Percentiles rank a stretch among this genome's conserved stretches.
These are phyloP conservation scores for Mnemiopsis leidyi DNA, from an alignment of 37 sponge, comb jelly and placozoan genomes.

Conservation along the genomic window DNA sequence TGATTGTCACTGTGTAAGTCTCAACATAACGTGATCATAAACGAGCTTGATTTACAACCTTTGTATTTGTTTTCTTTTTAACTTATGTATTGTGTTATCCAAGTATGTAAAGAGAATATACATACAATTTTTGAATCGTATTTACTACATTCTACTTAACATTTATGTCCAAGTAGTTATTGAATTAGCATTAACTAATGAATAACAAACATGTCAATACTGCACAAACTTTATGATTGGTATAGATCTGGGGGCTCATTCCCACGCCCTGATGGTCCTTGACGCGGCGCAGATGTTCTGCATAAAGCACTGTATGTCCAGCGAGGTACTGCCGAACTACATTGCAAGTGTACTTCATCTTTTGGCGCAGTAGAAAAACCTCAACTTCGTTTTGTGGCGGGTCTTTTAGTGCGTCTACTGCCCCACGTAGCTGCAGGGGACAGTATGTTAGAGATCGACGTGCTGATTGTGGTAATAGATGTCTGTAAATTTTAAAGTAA, in stretches of 20 bases:
- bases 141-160: no score
- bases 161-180: no score
- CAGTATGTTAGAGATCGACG: no score
- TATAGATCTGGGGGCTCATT: conserved; percentile 24
- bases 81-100: neutral
- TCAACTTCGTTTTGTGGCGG: neutral
- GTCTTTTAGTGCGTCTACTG: conserved; percentile 4
- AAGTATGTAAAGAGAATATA: neutral
- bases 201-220: neutral
- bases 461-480: no score
- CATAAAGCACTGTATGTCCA: conserved; percentile 23
- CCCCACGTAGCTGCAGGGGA: neutral
- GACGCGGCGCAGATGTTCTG: conserved; percentile 11
- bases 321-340: neutral
- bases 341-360: conserved; percentile 13
- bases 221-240: neutral
- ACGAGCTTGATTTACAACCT: no score
- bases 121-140: no score
- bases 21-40: no score
- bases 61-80: no score
- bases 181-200: no score
- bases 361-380: conserved; percentile 16
- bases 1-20: no score
- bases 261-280: conserved; percentile 45
- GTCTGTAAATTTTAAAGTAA: no score